Evolutionary conservation across 2,888 invertebrate species (phyloP).

Genomic region (Synergus umbraculus): DNA sequence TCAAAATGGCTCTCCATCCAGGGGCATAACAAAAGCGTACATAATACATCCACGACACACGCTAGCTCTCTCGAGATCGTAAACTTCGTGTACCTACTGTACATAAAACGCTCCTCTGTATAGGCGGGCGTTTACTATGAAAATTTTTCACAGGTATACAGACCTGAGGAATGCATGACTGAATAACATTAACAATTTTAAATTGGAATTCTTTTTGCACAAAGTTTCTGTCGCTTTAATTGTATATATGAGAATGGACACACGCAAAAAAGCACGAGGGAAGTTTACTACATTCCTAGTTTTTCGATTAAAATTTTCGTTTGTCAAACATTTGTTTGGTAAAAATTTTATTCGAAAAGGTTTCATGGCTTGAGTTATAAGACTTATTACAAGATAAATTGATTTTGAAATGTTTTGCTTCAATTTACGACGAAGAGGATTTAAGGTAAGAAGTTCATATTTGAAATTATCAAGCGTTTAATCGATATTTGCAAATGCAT

Average conservation of each 20-base stretch:
- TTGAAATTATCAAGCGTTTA: background rate
- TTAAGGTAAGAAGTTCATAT: background rate
- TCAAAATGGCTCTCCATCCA: slow-evolving; percentile 37
- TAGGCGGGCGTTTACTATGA: background rate
- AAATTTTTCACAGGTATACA: background rate
- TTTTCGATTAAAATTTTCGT: background rate
- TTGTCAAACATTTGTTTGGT: background rate
- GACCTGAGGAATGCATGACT: background rate
- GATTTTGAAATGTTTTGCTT: background rate
- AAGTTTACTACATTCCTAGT: background rate
- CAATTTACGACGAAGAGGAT: background rate
- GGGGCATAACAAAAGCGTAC: slow-evolving; percentile 32
- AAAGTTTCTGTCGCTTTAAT: background rate
- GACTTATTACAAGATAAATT: background rate
- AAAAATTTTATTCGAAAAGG: background rate
- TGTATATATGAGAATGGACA: slow-evolving; percentile 5
- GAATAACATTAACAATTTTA: slow-evolving; percentile 21
- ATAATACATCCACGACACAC: slow-evolving; percentile 32
- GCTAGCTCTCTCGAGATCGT: slow-evolving; percentile 34
- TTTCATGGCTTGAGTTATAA: background rate
- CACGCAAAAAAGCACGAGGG: background rate
- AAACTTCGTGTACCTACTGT: slow-evolving; percentile 6
- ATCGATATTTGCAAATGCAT: slow-evolving; percentile 7
- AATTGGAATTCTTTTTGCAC: background rate
- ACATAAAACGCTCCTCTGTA: background rate